A percentile compares a stretch with the other conserved stretches of the same genome.
Evolutionary conservation across 2,113 vertebrate species (phyloP).

Genomic region (Strix uralensis): DNA sequence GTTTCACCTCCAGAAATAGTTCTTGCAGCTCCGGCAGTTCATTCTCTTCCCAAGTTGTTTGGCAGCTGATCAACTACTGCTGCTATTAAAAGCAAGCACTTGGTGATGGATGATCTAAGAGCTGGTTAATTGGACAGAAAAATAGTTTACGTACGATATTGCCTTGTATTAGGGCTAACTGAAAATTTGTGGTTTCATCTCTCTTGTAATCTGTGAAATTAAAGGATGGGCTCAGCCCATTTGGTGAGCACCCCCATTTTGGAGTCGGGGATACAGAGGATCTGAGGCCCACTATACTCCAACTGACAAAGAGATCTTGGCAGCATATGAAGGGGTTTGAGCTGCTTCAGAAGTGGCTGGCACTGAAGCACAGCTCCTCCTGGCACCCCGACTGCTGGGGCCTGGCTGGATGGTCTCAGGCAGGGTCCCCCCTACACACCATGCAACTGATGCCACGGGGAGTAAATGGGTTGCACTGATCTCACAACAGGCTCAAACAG

Average conservation of each 20-base stretch:
- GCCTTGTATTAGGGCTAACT: neutral
- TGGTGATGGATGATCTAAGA: neutral
- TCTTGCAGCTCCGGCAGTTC: neutral
- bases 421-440: too few species aligned
- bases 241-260: neutral
- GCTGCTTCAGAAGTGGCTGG: too few species aligned
- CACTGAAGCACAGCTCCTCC: too few species aligned
- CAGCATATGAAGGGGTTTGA: too few species aligned
- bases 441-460: too few species aligned
- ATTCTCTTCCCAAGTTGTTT: neutral
- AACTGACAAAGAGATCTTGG: neutral
- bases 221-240: neutral
- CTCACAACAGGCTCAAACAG: too few species aligned
- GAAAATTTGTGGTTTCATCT: accelerated
- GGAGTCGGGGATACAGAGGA: too few species aligned
- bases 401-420: too few species aligned
- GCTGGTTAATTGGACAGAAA: neutral
- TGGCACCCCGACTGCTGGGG: too few species aligned
- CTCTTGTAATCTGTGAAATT: neutral
- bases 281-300: too few species aligned
- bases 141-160: neutral
- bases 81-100: neutral
- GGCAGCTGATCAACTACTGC: neutral
- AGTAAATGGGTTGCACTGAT: too few species aligned
- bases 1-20: neutral